Evolutionary conservation across 2,113 vertebrate species (phyloP), one percentile per base, ranked within the genome.

Genomic region (Mesitornis unicolor): DNA sequence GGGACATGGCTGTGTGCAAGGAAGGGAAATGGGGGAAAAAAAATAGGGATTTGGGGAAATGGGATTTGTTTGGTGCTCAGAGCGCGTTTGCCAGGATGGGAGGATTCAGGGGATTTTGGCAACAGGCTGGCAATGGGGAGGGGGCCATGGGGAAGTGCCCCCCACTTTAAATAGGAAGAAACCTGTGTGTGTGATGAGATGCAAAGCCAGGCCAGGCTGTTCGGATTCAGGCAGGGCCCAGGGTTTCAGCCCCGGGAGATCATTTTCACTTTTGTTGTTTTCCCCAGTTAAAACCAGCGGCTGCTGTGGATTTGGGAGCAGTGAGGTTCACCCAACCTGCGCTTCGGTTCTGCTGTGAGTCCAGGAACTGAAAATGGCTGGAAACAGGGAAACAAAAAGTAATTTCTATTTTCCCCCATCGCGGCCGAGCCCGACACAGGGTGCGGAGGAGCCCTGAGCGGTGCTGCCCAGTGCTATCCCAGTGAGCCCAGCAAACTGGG

Each of bases 191-290:
- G n/a, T 8, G 56, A n/a, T 14, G 86, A 14, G 75, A 6, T 2
- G 21, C 35, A 2, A 28, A 25, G 31, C 2, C 1, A 9, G 4
- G 24, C 16, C 9, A 14, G 28, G 77, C 35, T 16, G 57, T 54
- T 28, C 7, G 45, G 24, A 18, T 45, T 8, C 1, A 7, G 80
- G 82, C 84, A 31, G 70, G 25, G 73, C 45, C 51, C n/a, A 16
- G 43, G 21, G 7, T 10, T 69, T 65, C 45, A 16, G 21, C 0
- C 10, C 1, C 1, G 15, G 19, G 40, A 31, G 25, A 14, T 28
- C 3, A 28, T 94, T 95, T 91, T 94, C 90, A 76, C 92, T 93
- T 92, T 83, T 92, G 59, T 45, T 95, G 2, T 53, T 84, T 42
- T 87, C 42, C 69, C 2, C 4, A 40, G 63, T 18, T 36, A 8